Evolutionary conservation across 2,888 invertebrate species (phyloP), one percentile per base, ranked within the genome.

Genomic region (Exephanes ischioxanthus): DNA sequence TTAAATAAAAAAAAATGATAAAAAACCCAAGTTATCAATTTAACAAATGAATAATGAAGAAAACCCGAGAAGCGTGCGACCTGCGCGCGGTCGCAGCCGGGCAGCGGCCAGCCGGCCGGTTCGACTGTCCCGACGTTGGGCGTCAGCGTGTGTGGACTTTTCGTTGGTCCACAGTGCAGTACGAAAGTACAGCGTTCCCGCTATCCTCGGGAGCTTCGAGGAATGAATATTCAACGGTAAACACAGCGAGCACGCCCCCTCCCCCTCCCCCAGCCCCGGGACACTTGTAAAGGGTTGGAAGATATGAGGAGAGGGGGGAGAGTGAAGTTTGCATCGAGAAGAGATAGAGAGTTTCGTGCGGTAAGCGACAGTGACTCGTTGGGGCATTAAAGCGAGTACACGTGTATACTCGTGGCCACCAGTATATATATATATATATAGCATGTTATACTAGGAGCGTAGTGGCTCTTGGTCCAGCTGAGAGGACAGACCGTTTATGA

Each of bases 221-320:
- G 92, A 92, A 92, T 92, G 92, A 92, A 92, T 92, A 92, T 92
- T 92, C 92, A 92, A 90, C 88, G 85, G 91, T 90, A 92, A 92
- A 92, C 92, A 92, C 84, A 48, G 83, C 72, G 58, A 68, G 72
- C 73, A 37, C 80, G 58, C 67, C 76, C 66, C 73, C 77, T 67
- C 73, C 61, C 75, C 33, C 78, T 45, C 30, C 33, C 72, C 63
- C 71, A 66, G 63, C 67, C 82, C 26, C 53, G 41, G 66, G 55
- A 84, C 80, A 86, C 81, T 86, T 77, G 86, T 77, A 89, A 90
- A 91, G 92, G 91, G 90, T 88, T 84, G 53, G 81, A 63, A 71
- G 70, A 68, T 51, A 68, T 3, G 41, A 41, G 41, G 7, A 41
- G 41, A 0, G 7, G 41, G 41, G 41, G 41, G 11, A 16, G 14